Evolutionary conservation across 2,797 vertebrate species (phyloP).

Genomic region (Sebastolobus alascanus): DNA sequence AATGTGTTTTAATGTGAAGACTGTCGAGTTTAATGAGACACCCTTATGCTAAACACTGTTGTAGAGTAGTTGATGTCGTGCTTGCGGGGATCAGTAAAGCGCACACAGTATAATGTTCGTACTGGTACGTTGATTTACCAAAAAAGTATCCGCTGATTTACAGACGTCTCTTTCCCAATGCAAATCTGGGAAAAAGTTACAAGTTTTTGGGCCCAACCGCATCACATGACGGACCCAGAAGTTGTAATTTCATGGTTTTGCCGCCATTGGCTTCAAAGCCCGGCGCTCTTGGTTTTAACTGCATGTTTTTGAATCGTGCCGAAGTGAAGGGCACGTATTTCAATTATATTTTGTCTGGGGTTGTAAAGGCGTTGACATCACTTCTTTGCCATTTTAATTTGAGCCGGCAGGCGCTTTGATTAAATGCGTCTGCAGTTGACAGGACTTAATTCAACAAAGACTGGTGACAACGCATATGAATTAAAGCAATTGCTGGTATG

Average conservation of each 20-base stretch:
- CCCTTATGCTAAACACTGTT: not conserved
- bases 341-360: not conserved
- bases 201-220: not conserved
- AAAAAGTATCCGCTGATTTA: not conserved
- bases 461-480: not conserved
- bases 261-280: not conserved
- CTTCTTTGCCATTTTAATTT: conserved; percentile 28
- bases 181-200: not conserved
- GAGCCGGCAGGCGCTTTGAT: conserved; percentile 19
- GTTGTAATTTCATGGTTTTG: not conserved
- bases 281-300: not conserved
- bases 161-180: not conserved
- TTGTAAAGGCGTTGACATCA: not conserved
- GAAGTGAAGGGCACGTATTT: not conserved
- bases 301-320: not conserved
- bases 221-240: not conserved
- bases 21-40: not conserved
- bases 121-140: not conserved
- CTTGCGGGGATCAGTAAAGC: not conserved
- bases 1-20: not conserved
- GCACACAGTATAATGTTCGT: not conserved
- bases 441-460: conserved; percentile 7
- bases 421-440: not conserved
- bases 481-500: not conserved
- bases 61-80: not conserved